Conservation (phyloP, 2,797 vertebrate genomes). For the Alexandromys oeconomus region DNA sequence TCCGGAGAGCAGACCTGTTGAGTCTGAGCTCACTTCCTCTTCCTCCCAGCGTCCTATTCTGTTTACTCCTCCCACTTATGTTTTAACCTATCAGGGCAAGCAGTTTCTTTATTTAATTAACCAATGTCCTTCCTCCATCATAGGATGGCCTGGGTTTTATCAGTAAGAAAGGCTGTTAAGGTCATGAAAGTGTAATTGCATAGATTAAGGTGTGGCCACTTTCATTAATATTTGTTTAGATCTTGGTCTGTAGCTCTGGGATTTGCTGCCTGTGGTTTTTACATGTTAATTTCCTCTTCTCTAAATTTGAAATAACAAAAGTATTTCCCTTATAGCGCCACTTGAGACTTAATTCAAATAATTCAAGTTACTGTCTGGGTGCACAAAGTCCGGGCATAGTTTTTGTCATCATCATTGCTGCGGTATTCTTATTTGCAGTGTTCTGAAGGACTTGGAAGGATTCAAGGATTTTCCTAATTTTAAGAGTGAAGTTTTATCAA, state of each 20-base stretch:
- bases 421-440: constrained; percentile 39
- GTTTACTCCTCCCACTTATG: too few species aligned
- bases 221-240: constrained; percentile 33
- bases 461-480: not conserved
- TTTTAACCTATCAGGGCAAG: too few species aligned
- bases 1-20: too few species aligned
- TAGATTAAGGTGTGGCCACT: not conserved
- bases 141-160: not conserved
- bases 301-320: constrained; percentile 26
- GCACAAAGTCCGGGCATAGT: not conserved
- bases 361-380: constrained; percentile 4
- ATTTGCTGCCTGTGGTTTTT: constrained; percentile 35
- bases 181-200: not conserved
- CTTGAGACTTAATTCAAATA: constrained; percentile 51
- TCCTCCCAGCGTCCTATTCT: too few species aligned
- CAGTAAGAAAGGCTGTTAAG: constrained; percentile 25
- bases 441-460: constrained; percentile 22
- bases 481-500: constrained; percentile 26
- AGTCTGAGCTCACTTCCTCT: too few species aligned
- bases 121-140: too few species aligned
- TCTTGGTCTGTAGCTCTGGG: not conserved
- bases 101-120: too few species aligned
- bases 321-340: not conserved
- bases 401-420: not conserved
- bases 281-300: constrained; percentile 38